Base-by-base conservation (phyloP, 2,797 vertebrate species). In the Malurus splendens region DNA sequence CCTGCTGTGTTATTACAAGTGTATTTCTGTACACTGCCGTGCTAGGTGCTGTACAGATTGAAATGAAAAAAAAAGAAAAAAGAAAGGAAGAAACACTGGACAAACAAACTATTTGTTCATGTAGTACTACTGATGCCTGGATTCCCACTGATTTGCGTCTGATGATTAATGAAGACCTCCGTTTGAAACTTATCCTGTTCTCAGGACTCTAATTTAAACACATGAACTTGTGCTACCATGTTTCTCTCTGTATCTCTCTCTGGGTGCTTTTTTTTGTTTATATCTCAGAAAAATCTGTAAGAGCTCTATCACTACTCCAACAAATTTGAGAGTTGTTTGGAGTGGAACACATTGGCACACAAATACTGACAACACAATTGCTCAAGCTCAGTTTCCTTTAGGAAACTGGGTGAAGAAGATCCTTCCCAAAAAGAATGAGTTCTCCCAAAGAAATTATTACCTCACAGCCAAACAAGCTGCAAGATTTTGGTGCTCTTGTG, bases 141-240 rank as follows among this genome's bases (percentile, higher is more conserved):
- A 90, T 94, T 93, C 91, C 93, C 82, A 90, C 91, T 87, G 93
- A 81, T 81, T 78, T 68, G 48, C 72, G 70, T 82, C 82, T 94
- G 24, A 18, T 94, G 91, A 93, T 92, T 94, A 90, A 95, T 94
- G 90, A 94, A 94, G 82, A 92, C 71, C 85, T 86, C 89, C 9
- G 47, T 90, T 95, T 93, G 93, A 93, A 94, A 89, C 85, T 87
- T 90, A 94, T 94, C 93, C 85, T 90, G 85, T 94, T 94, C 94
- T 95, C 92, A 94, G 85, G 82, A 93, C 64, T 90, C 77, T 81
- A 74, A 88, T 84, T 86, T 80, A 83, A 90, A 81, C 82, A 81
- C 15, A 52, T 73, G 56, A 87, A 89, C 77, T 94, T 92, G 41
- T 55, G 70, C 48, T 90, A 60, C 52, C 42, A 73, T 0, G 1